Base-by-base conservation (phyloP, 2,888 invertebrate genomes). In the Chymomyza procnemis region DNA sequence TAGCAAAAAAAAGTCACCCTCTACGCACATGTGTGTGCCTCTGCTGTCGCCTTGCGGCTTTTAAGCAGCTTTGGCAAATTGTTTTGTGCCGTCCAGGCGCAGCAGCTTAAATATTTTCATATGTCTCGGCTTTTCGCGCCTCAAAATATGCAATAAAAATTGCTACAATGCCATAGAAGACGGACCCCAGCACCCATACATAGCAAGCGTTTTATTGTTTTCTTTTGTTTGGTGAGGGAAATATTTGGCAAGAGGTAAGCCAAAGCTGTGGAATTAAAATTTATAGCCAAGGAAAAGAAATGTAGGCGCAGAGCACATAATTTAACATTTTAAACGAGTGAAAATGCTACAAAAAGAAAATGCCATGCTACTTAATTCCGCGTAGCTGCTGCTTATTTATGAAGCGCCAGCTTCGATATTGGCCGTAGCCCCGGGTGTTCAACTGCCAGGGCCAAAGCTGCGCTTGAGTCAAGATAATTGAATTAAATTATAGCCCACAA, bases 11-110 rank as follows among this genome's bases (percentile, higher is more conserved):
- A 9, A 21, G 9, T 48, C 41, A 19, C 12, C 30, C 16, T 58
- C 1, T 58, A 16, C 46, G 46, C 22, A 22, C 61, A 69, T 66
- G 64, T 61, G 18, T 65, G 26, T 64, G 66, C 67, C 65, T 64
- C 64, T 65, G 48, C 66, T 69, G 48, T 56, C 67, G 75, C 71
- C 78, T 76, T 72, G 79, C 70, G 77, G 78, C 74, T 75, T 74
- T 79, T 79, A 79, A 79, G 74, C 70, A 67, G 81, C 71, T 75
- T 75, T 56, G 66, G 66, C 61, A 69, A 75, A 80, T 71, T 79
- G 73, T 73, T 75, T 70, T 67, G 65, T 64, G 59, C 58, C 47
- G 61, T 26, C 48, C 30, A 56, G 57, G 26, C 50, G 62, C 54
- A 60, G 67, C 52, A 34, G 19, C 76, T 71, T 75, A 73, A 74